Percentiles rank a stretch among this genome's conserved stretches.
Conservation (phyloP, 2,888 invertebrate genomes). For the Papilio protenor region DNA sequence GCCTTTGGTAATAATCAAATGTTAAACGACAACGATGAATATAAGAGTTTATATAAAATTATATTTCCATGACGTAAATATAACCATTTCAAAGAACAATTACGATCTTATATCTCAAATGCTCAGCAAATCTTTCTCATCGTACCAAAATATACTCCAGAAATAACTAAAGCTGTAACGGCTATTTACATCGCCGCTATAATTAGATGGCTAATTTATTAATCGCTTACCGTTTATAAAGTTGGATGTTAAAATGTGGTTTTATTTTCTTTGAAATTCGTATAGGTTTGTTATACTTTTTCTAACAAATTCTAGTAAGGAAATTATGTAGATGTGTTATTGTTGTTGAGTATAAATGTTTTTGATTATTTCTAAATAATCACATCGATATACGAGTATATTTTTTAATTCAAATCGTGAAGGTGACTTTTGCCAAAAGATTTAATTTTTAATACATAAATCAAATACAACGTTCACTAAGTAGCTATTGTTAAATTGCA, state of each 20-base stretch:
- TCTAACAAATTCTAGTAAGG: neutral
- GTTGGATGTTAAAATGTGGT: neutral
- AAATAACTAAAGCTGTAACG: conserved; percentile 14
- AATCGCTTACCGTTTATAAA: conserved; percentile 17
- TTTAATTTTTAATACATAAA: neutral
- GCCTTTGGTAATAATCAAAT: too few species aligned
- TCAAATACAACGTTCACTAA: neutral
- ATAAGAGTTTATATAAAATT: neutral
- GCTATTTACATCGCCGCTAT: conserved; percentile 19
- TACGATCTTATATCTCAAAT: neutral
- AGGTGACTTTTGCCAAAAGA: neutral
- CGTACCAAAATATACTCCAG: conserved; percentile 12
- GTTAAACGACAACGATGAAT: neutral
- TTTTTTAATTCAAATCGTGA: neutral
- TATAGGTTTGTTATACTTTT: neutral
- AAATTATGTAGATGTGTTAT: neutral
- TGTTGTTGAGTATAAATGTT: neutral
- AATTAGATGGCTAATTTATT: conserved; percentile 16
- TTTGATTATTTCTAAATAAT: neutral
- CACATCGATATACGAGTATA: neutral
- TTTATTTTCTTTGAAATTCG: neutral
- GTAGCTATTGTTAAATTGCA: neutral
- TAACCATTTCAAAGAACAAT: neutral
- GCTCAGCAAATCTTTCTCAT: conserved; percentile 18
- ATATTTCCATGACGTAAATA: neutral